A percentile compares a stretch with the other conserved stretches of the same genome.
These are phyloP conservation scores for Leptogaster cylindrica DNA, from an alignment of 2,888 invertebrate genomes.

Conservation along the genomic window DNA sequence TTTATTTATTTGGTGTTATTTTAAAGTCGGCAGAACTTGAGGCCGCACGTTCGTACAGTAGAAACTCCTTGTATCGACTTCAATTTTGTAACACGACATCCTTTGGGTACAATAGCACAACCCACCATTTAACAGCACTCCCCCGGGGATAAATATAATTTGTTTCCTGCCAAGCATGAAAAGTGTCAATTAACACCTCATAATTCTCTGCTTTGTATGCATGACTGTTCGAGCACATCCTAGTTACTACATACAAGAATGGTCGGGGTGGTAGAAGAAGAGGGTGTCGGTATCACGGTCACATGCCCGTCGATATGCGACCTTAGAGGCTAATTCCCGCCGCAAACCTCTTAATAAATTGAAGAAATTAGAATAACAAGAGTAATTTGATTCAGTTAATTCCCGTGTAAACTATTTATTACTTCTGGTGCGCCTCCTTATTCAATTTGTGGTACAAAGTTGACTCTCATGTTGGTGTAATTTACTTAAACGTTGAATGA, in stretches of 20 bases:
- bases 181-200: slow-evolving; percentile 48
- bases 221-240: slow-evolving; percentile 26
- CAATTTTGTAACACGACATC: slow-evolving; percentile 19
- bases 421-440: slow-evolving; percentile 5
- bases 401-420: slow-evolving; percentile 39
- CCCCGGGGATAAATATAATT: slow-evolving; percentile 45
- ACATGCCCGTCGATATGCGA: not conserved
- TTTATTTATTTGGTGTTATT: slow-evolving; percentile 29
- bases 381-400: slow-evolving; percentile 45
- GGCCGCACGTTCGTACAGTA: slow-evolving; percentile 18
- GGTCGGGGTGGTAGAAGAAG: no score
- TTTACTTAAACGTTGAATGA: slow-evolving; percentile 6
- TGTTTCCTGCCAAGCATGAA: slow-evolving; percentile 47
- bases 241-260: not conserved
- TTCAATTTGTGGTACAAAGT: not conserved
- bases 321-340: slow-evolving; percentile 16
- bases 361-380: slow-evolving; percentile 45
- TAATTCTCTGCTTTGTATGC: slow-evolving; percentile 47
- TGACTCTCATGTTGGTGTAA: not conserved
- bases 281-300: not conserved
- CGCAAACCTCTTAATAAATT: slow-evolving; percentile 39
- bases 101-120: slow-evolving; percentile 39
- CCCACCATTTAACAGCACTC: slow-evolving; percentile 41
- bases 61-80: slow-evolving; percentile 7
- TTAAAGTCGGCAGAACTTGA: not conserved